These are phyloP conservation scores for Nephila pilipes DNA, from an alignment of 1,140 invertebrate species.

Conservation along the genomic window DNA sequence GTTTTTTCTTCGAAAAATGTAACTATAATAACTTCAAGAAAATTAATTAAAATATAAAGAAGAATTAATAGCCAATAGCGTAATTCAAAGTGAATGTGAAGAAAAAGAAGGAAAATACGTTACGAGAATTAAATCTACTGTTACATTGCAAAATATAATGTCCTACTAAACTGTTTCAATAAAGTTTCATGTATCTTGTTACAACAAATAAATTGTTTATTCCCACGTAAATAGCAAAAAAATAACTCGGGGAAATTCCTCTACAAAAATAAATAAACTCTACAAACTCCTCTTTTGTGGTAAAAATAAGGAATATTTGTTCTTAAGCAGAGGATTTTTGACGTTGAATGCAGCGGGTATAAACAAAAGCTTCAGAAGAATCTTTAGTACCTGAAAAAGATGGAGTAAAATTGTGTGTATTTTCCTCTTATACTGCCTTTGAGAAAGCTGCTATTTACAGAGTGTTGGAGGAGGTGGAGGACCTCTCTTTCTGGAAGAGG, in stretches of 20 bases:
- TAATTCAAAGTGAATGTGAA: too few relatives aligned
- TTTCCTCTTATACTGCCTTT: background rate
- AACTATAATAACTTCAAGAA: too few relatives aligned
- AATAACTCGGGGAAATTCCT: too few relatives aligned
- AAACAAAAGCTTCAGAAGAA: background rate
- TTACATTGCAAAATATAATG: too few relatives aligned
- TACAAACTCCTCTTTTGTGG: background rate
- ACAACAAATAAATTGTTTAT: too few relatives aligned
- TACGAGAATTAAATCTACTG: too few relatives aligned
- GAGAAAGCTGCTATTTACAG: background rate
- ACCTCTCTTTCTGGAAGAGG: background rate
- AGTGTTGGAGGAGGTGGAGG: background rate
- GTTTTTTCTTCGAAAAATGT: too few relatives aligned
- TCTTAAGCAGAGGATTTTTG: background rate
- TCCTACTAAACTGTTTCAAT: too few relatives aligned
- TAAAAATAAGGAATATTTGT: constrained; percentile 10
- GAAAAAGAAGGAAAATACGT: too few relatives aligned
- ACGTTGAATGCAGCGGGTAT: constrained; percentile 4
- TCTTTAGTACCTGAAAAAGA: background rate
- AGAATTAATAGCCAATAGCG: too few relatives aligned
- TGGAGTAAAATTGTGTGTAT: background rate
- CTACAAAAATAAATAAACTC: background rate
- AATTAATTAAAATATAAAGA: too few relatives aligned
- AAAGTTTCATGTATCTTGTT: too few relatives aligned
- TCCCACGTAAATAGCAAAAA: background rate